These are phyloP conservation scores for Alfaro cultratus DNA, from an alignment of 2,797 vertebrate species.

Conservation along the genomic window DNA sequence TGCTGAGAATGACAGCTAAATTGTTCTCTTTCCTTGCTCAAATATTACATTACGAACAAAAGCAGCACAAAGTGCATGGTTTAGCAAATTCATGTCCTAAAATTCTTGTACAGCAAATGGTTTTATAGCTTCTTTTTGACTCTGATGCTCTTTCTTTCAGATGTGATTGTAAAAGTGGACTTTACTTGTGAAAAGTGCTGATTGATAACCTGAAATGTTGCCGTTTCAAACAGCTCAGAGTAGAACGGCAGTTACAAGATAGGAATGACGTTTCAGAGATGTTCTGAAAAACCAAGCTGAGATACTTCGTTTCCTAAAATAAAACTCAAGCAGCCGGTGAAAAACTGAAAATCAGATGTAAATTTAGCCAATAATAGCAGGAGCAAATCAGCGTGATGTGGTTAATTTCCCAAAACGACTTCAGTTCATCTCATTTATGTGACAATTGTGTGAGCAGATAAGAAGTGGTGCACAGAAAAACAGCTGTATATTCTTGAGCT, in stretches of 20 bases:
- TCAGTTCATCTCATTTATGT: constrained; percentile 69
- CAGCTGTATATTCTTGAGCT: constrained; percentile 44
- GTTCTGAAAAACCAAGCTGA: constrained; percentile 8
- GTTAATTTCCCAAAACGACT: constrained; percentile 62
- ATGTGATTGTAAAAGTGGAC: not conserved
- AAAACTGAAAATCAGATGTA: constrained; percentile 35
- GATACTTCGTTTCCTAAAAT: not conserved
- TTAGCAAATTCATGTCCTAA: not conserved
- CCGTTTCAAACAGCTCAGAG: constrained; percentile 3
- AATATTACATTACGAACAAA: not conserved
- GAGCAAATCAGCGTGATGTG: constrained; percentile 49
- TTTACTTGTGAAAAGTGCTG: not conserved
- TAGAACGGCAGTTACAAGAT: not conserved
- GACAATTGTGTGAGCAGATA: constrained; percentile 63
- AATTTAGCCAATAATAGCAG: constrained; percentile 30
- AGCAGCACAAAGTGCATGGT: not conserved
- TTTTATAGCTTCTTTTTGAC: not conserved
- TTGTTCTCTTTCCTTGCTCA: not conserved
- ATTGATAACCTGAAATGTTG: not conserved
- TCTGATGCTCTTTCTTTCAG: constrained; percentile 4
- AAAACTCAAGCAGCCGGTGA: constrained; percentile 15
- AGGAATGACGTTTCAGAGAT: not conserved
- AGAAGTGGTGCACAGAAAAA: constrained; percentile 46
- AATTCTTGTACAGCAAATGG: not conserved
- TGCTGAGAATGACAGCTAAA: constrained; percentile 3